Base-by-base conservation (phyloP, 1,140 invertebrate genomes). In the Oreohelix idahoensis region DNA sequence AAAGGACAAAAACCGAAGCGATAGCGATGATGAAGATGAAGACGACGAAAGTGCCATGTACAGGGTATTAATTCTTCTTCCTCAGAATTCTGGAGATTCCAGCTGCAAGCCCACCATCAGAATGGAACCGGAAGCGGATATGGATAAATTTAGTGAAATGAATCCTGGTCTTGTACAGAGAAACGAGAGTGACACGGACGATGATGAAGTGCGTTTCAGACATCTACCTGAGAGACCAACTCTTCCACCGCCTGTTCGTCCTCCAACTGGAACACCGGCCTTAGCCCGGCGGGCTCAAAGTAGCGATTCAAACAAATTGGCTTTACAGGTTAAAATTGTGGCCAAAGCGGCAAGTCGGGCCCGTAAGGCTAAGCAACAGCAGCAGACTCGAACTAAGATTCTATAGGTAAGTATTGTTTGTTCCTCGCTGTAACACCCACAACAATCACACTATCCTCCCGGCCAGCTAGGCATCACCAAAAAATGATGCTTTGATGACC, bases 51-150 rank as follows among this genome's bases (percentile, higher is more conserved):
- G 35, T 69, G 81, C 66, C 11, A 92, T 98, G 13, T 98, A 98
- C 94, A 98, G 97, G 75, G 98, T 98, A 89, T 92, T 98, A 79
- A 98, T 98, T 86, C 94, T 95, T 87, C 93, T 98, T 0, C 81
- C 92, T 10, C 94, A 94, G 11, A 39, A 70, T 51, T 80, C 74
- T 11, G 66, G 42, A 17, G 81, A 85, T 32, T 36, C n/a, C 2
- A 36, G 70, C 78, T 8, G 20, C 23, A 79, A 84, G 70, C 88
- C 88, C 0, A 84, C 80, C 32, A 89, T 89, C 26, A 81, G 82
- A 32, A 84, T 88, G 85, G 82, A 87, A 5, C 73, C 86, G 8
- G 88, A 88, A 23, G n/a, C n/a, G 17, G 85, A 89, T 70, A 79
- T 79, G 11, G 86, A 86, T 36, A 83, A 81, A 39, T 83, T 84